phyloP scores from a whole-genome alignment of 2,888 invertebrate species.

The Habrosyne pyritoides region DNA sequence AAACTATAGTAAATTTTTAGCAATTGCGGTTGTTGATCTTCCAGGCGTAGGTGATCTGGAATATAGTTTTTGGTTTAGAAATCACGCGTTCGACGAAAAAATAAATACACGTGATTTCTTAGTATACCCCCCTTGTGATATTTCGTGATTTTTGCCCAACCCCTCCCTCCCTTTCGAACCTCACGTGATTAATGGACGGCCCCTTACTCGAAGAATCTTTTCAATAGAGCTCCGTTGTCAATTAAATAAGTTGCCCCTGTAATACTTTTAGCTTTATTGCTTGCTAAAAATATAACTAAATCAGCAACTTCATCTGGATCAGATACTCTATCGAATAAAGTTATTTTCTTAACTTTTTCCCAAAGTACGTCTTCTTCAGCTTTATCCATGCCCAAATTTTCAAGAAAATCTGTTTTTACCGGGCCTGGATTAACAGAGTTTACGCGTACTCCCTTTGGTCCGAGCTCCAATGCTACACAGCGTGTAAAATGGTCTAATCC shows the following conservation, averaged over 20 bases:
- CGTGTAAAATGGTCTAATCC: conserved; percentile 94
- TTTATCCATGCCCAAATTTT: conserved; percentile 24
- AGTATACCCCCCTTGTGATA: no score
- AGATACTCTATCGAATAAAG: conserved; percentile 28
- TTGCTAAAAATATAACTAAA: conserved; percentile 92
- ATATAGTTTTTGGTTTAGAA: no score
- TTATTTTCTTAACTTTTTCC: conserved; percentile 20
- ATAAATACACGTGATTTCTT: no score
- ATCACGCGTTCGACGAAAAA: no score
- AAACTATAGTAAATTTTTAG: no score
- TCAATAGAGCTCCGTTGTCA: conserved; percentile 88
- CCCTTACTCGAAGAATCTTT: no score
- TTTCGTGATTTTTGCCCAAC: no score
- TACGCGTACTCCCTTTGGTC: conserved; percentile 88
- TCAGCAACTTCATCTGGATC: conserved; percentile 88
- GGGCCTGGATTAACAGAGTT: conserved; percentile 90
- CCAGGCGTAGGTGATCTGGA: no score
- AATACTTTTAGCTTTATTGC: conserved; percentile 89
- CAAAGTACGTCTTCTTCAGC: conserved; percentile 19
- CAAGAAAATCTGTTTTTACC: conserved; percentile 37
- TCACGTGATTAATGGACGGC: no score
- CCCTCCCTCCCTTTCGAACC: no score
- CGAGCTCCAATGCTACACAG: conserved; percentile 92
- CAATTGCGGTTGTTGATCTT: no score
- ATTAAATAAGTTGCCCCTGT: conserved; percentile 92